phyloP scores from a whole-genome alignment of 2,888 invertebrate species.

The Eupithecia tripunctaria region DNA sequence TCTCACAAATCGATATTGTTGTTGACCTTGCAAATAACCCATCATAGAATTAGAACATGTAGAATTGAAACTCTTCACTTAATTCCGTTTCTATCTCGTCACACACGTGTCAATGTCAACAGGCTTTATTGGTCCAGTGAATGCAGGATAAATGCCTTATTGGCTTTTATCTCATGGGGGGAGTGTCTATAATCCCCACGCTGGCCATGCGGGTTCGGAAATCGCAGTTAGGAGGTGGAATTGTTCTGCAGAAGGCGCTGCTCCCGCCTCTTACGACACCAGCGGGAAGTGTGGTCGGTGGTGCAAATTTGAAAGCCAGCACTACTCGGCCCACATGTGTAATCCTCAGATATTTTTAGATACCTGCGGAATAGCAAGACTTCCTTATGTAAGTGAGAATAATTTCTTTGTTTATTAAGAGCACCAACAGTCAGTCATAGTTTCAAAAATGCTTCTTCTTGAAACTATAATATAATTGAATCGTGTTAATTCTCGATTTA shows the following conservation, averaged over 20 bases:
- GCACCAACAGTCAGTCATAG: neutral
- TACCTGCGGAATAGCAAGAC: neutral
- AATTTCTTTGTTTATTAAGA: neutral
- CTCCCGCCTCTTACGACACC: too few species aligned
- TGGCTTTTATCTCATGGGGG: too few species aligned
- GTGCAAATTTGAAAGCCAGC: too few species aligned
- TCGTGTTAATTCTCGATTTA: neutral
- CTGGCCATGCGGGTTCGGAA: too few species aligned
- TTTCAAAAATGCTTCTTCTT: neutral
- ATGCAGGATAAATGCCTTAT: too few species aligned
- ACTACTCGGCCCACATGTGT: neutral
- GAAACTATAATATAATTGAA: neutral
- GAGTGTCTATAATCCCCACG: too few species aligned
- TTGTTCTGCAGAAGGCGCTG: too few species aligned
- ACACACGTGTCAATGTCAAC: too few species aligned
- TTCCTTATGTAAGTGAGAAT: neutral
- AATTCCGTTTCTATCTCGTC: neutral
- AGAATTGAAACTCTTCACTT: slow-evolving; percentile 12
- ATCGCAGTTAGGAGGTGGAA: too few species aligned
- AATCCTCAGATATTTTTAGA: neutral
- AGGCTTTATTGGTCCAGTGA: too few species aligned
- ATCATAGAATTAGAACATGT: neutral
- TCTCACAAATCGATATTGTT: slow-evolving; percentile 61
- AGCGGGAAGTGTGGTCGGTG: too few species aligned
- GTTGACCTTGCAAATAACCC: slow-evolving; percentile 40